Evolutionary conservation across 2,888 invertebrate genomes (phyloP), one percentile per base, ranked within the genome.

Genomic region (Formica aserva): DNA sequence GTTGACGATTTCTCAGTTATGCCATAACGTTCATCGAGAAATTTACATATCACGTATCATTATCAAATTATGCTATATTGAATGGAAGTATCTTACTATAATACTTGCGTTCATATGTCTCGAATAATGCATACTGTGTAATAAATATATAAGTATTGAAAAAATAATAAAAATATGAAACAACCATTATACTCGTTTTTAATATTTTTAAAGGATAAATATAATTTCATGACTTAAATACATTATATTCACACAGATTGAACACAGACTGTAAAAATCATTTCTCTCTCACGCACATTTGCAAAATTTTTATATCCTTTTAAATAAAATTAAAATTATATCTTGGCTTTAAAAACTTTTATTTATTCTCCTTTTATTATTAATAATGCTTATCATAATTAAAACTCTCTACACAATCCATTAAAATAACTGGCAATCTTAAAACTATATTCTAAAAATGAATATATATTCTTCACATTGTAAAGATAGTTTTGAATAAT

Each of bases 1-100:
- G 41, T 69, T 60, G 69, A 78, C 45, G 32, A 78, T 71, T 60
- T 45, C 18, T 60, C 45, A 6, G 4, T 66, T 55, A 55, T 22
- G 38, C 22, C 22, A n/a, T n/a, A 41, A 62, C 29, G 8, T 48
- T 62, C n/a, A 15, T 4, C 18, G 13, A 74, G 63, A 74, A 62
- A 74, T 74, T 29, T 29, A 32, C 38, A 22, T 52, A 35, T 48
- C 6, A 35, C 26, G 9, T 15, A 15, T 66, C 15, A 15, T 45
- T 45, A 45, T 26, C 41, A 22, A n/a, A 66, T 13, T 41, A 4
- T 15, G 22, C 13, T 6, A 18, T 13, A 69, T 22, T 48, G 11
- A 52, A 32, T 69, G 18, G n/a, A 29, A 26, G 8, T 66, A 3
- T 15, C 29, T n/a, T 32, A 32, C 2, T 18, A 69, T 29, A 15